Conservation (phyloP, 2,888 invertebrate species). For the Escarpia spicata region DNA sequence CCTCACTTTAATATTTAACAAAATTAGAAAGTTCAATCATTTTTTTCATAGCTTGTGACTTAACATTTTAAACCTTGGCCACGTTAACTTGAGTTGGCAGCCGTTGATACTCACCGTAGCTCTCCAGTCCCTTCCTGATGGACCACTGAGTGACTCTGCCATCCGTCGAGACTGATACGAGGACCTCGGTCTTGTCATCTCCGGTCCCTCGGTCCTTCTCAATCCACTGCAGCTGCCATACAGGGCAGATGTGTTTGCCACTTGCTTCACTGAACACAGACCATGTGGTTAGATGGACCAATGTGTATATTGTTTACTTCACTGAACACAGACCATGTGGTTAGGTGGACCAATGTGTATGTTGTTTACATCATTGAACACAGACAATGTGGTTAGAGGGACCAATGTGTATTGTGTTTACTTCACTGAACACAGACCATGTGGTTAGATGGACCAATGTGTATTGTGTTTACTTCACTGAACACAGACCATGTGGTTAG, state of each 20-base stretch:
- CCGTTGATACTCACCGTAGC: slow-evolving; percentile 52
- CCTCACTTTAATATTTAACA: no score
- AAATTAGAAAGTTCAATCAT: no score
- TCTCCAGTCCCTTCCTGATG: slow-evolving; percentile 65
- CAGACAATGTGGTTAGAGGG: slow-evolving; percentile 42
- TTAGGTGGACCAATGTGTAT: slow-evolving; percentile 58
- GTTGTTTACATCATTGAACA: slow-evolving; percentile 53
- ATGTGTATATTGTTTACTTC: slow-evolving; percentile 59
- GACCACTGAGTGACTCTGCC: slow-evolving; percentile 65
- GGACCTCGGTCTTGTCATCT: slow-evolving; percentile 59
- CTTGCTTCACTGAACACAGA: slow-evolving; percentile 50
- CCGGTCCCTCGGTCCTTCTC: slow-evolving; percentile 62
- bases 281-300: slow-evolving; percentile 47
- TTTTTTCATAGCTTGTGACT: neutral
- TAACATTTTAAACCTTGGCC: neutral
- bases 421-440: slow-evolving; percentile 47
- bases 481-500: slow-evolving; percentile 19
- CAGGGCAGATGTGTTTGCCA: slow-evolving; percentile 62
- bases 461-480: slow-evolving; percentile 58
- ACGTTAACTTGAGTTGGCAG: neutral
- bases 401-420: slow-evolving; percentile 58
- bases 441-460: slow-evolving; percentile 53
- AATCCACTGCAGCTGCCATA: slow-evolving; percentile 65
- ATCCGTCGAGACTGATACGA: slow-evolving; percentile 65
- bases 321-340: slow-evolving; percentile 44